These are phyloP conservation scores for Pseudomyrmex cubaensis DNA, from an alignment of 1,140 invertebrate genomes.

Conservation along the genomic window DNA sequence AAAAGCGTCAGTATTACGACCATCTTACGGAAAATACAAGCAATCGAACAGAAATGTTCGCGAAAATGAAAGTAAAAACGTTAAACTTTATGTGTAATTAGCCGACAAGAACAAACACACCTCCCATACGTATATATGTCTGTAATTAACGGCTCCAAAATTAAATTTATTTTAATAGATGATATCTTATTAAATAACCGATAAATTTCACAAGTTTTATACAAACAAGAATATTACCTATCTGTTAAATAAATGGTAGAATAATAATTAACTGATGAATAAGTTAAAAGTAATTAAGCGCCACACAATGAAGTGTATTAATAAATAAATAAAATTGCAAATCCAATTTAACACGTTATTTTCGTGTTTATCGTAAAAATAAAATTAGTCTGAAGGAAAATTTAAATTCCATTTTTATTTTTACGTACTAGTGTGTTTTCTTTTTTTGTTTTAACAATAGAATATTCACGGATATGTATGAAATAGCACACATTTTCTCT, in stretches of 20 bases:
- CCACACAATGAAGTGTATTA: neutral
- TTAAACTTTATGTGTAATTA: constrained; percentile 16
- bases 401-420: neutral
- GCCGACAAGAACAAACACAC: neutral
- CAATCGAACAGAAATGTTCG: constrained; percentile 28
- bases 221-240: no score
- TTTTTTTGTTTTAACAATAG: neutral
- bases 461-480: neutral
- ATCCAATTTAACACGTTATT: neutral
- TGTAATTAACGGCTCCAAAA: neutral
- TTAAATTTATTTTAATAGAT: constrained; percentile 9
- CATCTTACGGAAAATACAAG: constrained; percentile 40
- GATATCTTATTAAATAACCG: neutral
- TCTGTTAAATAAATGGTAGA: no score
- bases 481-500: constrained; percentile 12
- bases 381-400: neutral
- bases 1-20: constrained; percentile 6
- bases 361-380: neutral
- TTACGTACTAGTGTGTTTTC: neutral
- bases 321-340: neutral
- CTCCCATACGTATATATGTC: neutral
- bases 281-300: neutral
- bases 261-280: no score
- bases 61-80: constrained; percentile 10
- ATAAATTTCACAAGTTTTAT: neutral